Evolutionary conservation across 2,113 vertebrate species (phyloP).

Genomic region (Candoia aspera): DNA sequence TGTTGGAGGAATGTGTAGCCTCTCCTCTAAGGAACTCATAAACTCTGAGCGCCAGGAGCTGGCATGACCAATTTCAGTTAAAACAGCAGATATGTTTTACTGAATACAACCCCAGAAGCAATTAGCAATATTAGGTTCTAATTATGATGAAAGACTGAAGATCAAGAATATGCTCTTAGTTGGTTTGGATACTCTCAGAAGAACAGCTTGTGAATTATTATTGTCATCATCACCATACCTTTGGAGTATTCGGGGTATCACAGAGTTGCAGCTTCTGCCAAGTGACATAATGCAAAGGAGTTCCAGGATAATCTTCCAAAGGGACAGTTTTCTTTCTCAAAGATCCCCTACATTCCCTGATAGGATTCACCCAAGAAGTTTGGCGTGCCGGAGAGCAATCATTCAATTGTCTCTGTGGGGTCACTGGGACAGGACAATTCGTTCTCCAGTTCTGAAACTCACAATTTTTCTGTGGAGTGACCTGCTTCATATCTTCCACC

Average conservation of each 20-base stretch:
- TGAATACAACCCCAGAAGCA: neutral
- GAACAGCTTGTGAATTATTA: neutral
- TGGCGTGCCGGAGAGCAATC: conserved; percentile 19
- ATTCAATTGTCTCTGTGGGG: conserved; percentile 29
- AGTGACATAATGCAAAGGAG: conserved; percentile 75
- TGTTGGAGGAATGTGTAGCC: neutral
- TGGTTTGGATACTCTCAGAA: neutral
- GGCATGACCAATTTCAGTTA: neutral
- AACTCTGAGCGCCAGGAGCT: neutral
- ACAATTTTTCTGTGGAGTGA: neutral
- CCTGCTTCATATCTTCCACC: conserved; percentile 10
- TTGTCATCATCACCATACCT: conserved; percentile 71
- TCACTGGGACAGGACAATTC: conserved; percentile 35
- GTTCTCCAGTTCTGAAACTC: conserved; percentile 12
- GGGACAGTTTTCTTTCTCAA: neutral
- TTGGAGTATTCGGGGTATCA: conserved; percentile 85
- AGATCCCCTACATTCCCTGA: neutral
- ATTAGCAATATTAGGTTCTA: neutral
- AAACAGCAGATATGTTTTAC: neutral
- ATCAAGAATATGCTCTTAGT: neutral
- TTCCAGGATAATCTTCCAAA: conserved; percentile 55
- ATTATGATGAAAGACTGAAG: neutral
- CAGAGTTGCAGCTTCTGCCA: conserved; percentile 80
- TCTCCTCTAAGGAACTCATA: neutral
- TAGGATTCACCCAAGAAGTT: conserved; percentile 44